Conservation (phyloP, 1,140 invertebrate genomes). For the Liolophura sinensis region DNA sequence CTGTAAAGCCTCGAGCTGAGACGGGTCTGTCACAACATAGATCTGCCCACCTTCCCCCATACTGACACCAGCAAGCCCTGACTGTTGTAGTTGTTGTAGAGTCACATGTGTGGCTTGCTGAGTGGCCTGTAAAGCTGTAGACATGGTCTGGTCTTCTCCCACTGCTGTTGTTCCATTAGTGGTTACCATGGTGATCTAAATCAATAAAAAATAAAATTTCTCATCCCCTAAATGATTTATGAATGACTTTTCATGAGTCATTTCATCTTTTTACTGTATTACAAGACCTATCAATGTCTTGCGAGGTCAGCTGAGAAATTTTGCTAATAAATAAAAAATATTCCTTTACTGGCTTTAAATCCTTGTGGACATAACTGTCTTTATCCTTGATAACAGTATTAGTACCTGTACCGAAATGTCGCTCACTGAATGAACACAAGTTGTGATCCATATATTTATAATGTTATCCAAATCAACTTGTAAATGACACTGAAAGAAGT, state of each 20-base stretch:
- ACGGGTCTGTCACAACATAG: conserved; percentile 56
- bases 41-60: conserved; percentile 47
- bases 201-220: conserved; percentile 4
- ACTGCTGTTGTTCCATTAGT: conserved; percentile 1
- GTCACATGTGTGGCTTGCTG: not conserved
- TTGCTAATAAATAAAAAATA: not conserved
- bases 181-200: conserved; percentile 18
- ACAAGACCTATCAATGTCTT: not conserved
- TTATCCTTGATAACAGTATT: too few species aligned
- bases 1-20: conserved; percentile 54
- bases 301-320: not conserved
- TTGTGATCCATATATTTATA: too few species aligned
- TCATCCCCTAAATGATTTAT: too few species aligned
- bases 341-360: too few species aligned
- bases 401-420: too few species aligned
- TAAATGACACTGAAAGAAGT: too few species aligned
- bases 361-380: too few species aligned
- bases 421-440: too few species aligned
- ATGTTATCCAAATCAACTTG: too few species aligned
- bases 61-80: conserved; percentile 36
- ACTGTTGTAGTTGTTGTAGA: conserved; percentile 17
- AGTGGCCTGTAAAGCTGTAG: conserved; percentile 4
- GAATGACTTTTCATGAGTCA: too few species aligned
- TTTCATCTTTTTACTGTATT: not conserved
- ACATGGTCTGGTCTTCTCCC: not conserved